These are phyloP conservation scores for Phasianus colchicus DNA, from an alignment of 2,113 vertebrate species.

Conservation along the genomic window DNA sequence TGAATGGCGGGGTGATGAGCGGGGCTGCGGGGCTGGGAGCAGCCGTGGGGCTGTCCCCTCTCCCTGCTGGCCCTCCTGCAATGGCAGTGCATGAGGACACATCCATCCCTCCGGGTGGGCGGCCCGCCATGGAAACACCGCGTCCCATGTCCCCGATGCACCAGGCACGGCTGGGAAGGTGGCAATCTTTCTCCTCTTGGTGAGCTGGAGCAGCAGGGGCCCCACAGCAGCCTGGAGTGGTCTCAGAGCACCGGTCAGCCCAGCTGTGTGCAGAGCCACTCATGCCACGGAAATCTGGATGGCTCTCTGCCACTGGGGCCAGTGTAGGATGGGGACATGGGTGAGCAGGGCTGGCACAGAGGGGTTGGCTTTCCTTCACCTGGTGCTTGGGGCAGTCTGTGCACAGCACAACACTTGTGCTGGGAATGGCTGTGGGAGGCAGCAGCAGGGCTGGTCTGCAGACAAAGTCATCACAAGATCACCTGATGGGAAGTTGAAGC, in stretches of 20 bases:
- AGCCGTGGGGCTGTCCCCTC: not conserved
- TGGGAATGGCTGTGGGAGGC: accelerated
- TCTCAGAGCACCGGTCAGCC: not conserved
- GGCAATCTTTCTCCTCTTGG: not conserved
- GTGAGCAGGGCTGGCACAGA: not conserved
- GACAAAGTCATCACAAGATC: not conserved
- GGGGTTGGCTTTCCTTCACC: not conserved
- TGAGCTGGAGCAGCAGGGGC: not conserved
- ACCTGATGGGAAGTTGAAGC: not conserved
- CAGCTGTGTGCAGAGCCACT: not conserved
- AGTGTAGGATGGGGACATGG: not conserved
- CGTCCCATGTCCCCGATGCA: not conserved
- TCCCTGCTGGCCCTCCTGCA: not conserved
- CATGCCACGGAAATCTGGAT: accelerated
- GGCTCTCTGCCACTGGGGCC: not conserved
- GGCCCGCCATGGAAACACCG: not conserved
- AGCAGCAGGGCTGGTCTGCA: accelerated
- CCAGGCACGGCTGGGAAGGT: not conserved
- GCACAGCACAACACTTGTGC: not conserved
- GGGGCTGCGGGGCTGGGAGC: constrained; percentile 42
- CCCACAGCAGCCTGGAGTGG: not conserved
- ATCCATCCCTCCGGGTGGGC: too few relatives aligned
- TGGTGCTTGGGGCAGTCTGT: not conserved
- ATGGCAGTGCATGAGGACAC: not conserved
- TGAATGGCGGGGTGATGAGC: constrained; percentile 70